Percentiles rank a stretch among this genome's conserved stretches.
These are phyloP conservation scores for Aphrocallistes beatrix DNA, from an alignment of 37 sponge, comb jelly and placozoan species.

Conservation along the genomic window DNA sequence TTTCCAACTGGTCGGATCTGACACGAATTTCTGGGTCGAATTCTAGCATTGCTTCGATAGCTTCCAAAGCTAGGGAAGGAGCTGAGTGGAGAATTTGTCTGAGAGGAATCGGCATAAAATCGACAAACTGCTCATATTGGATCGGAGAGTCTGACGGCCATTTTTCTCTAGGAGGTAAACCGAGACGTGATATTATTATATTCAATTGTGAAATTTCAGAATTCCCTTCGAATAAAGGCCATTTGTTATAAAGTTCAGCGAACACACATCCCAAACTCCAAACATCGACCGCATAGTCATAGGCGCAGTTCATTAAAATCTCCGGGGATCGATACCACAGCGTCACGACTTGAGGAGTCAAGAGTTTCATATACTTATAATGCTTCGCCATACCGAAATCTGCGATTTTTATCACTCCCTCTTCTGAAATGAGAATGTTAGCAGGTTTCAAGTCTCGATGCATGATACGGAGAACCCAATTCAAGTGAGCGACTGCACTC, in stretches of 20 bases:
- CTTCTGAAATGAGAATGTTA: not conserved
- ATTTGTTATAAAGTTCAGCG: conserved; percentile 18
- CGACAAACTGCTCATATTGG: not conserved
- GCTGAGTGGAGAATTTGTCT: not conserved
- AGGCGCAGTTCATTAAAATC: conserved; percentile 18
- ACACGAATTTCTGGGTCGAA: conserved; percentile 1
- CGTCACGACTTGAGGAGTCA: conserved; percentile 23
- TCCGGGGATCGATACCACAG: conserved; percentile 30
- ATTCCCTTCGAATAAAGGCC: not conserved
- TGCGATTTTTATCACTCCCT: not conserved
- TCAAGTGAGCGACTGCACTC: not conserved
- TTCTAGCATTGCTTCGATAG: not conserved
- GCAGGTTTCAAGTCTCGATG: not conserved
- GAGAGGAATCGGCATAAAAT: not conserved
- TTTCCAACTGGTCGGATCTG: not conserved
- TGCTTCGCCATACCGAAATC: conserved; percentile 15
- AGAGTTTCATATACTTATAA: conserved; percentile 4
- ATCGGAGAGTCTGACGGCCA: not conserved
- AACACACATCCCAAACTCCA: conserved; percentile 28
- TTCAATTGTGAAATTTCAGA: conserved; percentile 6
- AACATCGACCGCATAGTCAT: conserved; percentile 22
- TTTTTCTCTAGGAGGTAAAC: not conserved
- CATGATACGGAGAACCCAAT: conserved; percentile 1
- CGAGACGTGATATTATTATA: not conserved
- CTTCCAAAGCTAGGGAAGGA: not conserved